A percentile compares a stretch with the other conserved stretches of the same genome.
Evolutionary conservation across 2,888 invertebrate genomes (phyloP).

Genomic region (Metopia argyrocephala): DNA sequence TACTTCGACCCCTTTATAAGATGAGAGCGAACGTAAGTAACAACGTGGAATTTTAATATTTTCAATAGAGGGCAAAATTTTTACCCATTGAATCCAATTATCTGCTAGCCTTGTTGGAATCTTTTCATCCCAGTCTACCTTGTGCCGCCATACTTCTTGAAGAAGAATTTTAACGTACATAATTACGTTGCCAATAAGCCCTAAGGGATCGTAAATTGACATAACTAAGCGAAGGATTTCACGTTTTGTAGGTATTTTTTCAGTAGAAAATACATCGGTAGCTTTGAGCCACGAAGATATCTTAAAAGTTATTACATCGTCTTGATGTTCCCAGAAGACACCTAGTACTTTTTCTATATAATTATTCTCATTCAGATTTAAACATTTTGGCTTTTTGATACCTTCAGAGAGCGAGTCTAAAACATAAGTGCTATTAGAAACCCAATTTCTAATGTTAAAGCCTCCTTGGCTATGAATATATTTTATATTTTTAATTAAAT

Average conservation of each 20-base stretch:
- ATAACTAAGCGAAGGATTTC: slow-evolving; percentile 30
- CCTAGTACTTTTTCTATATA: slow-evolving; percentile 35
- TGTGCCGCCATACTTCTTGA: slow-evolving; percentile 35
- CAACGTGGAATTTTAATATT: slow-evolving; percentile 34
- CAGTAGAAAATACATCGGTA: slow-evolving; percentile 8
- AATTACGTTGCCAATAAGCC: slow-evolving; percentile 46
- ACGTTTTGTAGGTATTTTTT: slow-evolving; percentile 12
- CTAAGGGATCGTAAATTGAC: slow-evolving; percentile 53
- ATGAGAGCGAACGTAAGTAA: background rate
- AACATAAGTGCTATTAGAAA: background rate
- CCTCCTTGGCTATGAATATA: slow-evolving; percentile 34
- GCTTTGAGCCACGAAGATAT: slow-evolving; percentile 10
- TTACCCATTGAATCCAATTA: slow-evolving; percentile 27
- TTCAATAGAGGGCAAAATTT: slow-evolving; percentile 26
- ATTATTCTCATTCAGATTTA: background rate
- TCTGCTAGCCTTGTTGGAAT: slow-evolving; percentile 14
- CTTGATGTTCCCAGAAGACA: slow-evolving; percentile 12
- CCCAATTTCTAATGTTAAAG: slow-evolving; percentile 6
- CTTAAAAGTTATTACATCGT: slow-evolving; percentile 39
- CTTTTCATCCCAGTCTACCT: slow-evolving; percentile 18
- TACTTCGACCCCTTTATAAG: slow-evolving; percentile 12
- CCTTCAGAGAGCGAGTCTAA: background rate
- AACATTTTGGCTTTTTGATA: background rate
- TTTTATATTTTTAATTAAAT: slow-evolving; percentile 20
- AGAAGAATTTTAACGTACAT: slow-evolving; percentile 45